Evolutionary conservation across 2,888 invertebrate genomes (phyloP).

Genomic region (Idaea dimidiata): DNA sequence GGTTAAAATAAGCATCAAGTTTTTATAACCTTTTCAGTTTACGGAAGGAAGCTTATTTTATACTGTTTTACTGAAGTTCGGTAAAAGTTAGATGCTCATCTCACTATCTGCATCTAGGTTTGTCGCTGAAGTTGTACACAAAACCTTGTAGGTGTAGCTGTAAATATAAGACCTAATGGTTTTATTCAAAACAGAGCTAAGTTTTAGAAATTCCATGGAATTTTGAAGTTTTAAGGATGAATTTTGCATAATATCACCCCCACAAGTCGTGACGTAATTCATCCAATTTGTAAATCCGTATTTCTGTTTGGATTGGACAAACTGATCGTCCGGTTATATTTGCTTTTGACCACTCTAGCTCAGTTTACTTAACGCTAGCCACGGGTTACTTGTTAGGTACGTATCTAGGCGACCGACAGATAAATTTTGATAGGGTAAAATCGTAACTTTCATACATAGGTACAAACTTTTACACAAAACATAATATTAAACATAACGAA

Average conservation of each 20-base stretch:
- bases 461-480: too few species aligned
- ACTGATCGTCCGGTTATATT: not conserved
- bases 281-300: too few species aligned
- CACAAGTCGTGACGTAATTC: too few species aligned
- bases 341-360: not conserved
- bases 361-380: not conserved
- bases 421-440: too few species aligned
- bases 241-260: not conserved
- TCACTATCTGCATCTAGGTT: not conserved
- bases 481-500: too few species aligned
- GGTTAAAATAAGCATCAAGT: not conserved
- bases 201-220: not conserved
- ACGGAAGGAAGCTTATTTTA: not conserved
- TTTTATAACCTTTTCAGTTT: constrained; percentile 1
- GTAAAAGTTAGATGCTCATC: not conserved
- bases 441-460: too few species aligned
- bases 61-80: not conserved
- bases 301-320: not conserved
- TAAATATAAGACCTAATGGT: not conserved
- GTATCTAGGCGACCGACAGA: too few species aligned
- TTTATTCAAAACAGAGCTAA: not conserved
- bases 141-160: not conserved
- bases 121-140: not conserved
- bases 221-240: not conserved
- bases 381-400: too few species aligned